phyloP scores from a whole-genome alignment of 2,888 invertebrate genomes.

The Iselma pallidipennis region DNA sequence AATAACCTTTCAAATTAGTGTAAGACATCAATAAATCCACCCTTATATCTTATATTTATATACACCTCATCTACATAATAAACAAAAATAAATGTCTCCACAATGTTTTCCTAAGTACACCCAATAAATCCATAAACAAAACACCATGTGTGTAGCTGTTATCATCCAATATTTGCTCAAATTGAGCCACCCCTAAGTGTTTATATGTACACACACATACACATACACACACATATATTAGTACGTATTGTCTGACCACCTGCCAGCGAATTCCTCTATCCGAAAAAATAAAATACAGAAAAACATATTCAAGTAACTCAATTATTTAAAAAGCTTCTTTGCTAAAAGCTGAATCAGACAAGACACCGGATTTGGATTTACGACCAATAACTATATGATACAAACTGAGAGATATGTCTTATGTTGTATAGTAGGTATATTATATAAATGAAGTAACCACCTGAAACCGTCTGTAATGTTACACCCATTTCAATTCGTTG shows the following conservation, averaged over 20 bases:
- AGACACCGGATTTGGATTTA: neutral
- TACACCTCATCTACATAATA: no score
- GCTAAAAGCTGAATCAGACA: neutral
- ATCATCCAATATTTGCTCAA: neutral
- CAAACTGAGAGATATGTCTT: no score
- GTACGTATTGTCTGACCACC: neutral
- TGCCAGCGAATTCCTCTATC: neutral
- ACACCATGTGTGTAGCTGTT: neutral
- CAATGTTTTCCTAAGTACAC: neutral
- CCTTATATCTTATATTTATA: neutral
- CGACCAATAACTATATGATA: neutral
- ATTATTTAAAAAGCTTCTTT: neutral
- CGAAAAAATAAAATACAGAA: neutral
- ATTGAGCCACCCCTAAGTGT: neutral
- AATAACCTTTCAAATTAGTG: no score
- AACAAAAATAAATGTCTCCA: no score
- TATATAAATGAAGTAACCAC: neutral
- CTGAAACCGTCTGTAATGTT: no score
- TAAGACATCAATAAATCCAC: neutral
- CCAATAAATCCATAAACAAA: neutral
- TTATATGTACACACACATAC: neutral
- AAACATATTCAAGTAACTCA: no score
- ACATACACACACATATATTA: neutral
- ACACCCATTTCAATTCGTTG: neutral
- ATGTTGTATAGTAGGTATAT: neutral